A percentile compares a stretch with the other conserved stretches of the same genome.
These are phyloP conservation scores for Procambarus virginalis DNA, from an alignment of 1,140 invertebrate genomes.

Conservation along the genomic window DNA sequence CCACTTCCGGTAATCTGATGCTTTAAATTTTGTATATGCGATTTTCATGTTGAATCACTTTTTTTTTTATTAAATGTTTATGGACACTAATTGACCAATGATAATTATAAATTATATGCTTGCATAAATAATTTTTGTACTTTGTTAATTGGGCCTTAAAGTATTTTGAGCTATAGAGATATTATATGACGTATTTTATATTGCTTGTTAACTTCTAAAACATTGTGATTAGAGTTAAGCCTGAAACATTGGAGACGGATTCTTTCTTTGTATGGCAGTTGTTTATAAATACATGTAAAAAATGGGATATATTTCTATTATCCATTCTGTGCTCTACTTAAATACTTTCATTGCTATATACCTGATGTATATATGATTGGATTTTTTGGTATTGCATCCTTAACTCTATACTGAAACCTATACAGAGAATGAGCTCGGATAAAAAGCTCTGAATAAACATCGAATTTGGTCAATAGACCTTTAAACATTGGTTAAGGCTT, in stretches of 20 bases:
- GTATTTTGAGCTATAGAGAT: slow-evolving; percentile 3
- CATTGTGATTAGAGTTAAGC: slow-evolving; percentile 1
- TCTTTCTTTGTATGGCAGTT: slow-evolving; percentile 9
- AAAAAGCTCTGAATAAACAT: too few relatives aligned
- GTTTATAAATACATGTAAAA: slow-evolving; percentile 7
- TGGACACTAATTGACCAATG: not conserved
- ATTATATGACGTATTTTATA: slow-evolving; percentile 6
- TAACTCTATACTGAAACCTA: too few relatives aligned
- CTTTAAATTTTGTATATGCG: slow-evolving; percentile 1
- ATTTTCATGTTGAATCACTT: not conserved
- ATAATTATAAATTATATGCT: not conserved
- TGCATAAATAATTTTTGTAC: slow-evolving; percentile 4
- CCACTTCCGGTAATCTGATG: slow-evolving; percentile 6
- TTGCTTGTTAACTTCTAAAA: slow-evolving; percentile 12
- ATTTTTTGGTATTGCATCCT: not conserved
- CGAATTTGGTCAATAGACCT: too few relatives aligned
- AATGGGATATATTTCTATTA: not conserved
- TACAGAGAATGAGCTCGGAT: too few relatives aligned
- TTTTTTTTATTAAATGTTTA: not conserved
- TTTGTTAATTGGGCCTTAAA: slow-evolving; percentile 7
- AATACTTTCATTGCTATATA: too few relatives aligned
- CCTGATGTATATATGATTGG: too few relatives aligned
- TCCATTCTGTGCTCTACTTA: not conserved
- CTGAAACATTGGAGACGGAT: slow-evolving; percentile 6
- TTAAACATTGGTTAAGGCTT: too few relatives aligned